Evolutionary conservation across 1,140 invertebrate species (phyloP), one percentile per base, ranked within the genome.

Genomic region (Stegodyphus dumicola): DNA sequence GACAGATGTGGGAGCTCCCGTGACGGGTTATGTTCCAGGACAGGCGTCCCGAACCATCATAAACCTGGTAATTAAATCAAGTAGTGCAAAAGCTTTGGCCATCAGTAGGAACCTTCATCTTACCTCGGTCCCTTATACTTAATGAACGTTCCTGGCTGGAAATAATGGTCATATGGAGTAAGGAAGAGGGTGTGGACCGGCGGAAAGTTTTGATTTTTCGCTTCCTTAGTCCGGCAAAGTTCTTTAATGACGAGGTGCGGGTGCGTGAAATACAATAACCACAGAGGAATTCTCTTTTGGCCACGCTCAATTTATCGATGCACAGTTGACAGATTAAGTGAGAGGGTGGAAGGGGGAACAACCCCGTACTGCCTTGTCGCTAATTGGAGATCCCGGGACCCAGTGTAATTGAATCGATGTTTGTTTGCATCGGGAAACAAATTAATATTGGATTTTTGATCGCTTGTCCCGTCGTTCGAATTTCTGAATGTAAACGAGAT

Each of bases 261-360:
- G 73, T 18, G 51, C 69, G 80, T 74, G 80, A 83, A 83, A 83
- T 53, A 83, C 80, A 83, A 83, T 83, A 83, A 83, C 80, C 80
- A 75, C 80, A 83, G 80, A 66, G 80, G 80, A 83, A 75, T 83
- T 83, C 73, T 18, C 49, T 9, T 54, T 17, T 53, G 70, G 70
- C 71, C 64, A 65, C 49, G 80, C 60, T 83, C 80, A 83, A 83
- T 83, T 83, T 83, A 83, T 83, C 80, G 80, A 83, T 51, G 60
- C 49, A 51, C 53, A 48, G 56, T 65, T 83, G 80, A 83, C 80
- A 83, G 80, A 75, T 83, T 75, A 33, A 33, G 71, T 6, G 80
- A 74, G 15, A n/a, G 64, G 71, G 80, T 7, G 56, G 56, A 33
- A 17, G 7, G 4, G 15, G 7, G 10, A 79, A 79, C 33, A 79